These are phyloP conservation scores for Panulirus ornatus DNA, from an alignment of 1,140 invertebrate genomes.

Conservation along the genomic window DNA sequence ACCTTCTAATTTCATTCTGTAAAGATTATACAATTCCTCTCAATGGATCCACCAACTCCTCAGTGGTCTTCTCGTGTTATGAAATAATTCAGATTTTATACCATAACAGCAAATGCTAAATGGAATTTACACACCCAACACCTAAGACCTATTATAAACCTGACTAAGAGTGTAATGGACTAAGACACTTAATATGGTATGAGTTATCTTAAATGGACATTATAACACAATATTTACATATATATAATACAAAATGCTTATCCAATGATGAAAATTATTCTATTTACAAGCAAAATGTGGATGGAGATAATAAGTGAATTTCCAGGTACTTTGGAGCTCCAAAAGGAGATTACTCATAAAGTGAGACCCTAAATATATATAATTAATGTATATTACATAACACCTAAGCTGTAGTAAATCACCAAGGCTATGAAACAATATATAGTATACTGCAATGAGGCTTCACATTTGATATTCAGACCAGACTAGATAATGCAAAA, in stretches of 20 bases:
- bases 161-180: constrained; percentile 48
- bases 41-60: too few relatives aligned
- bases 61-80: too few relatives aligned
- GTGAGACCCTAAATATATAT: constrained; percentile 48
- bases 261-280: constrained; percentile 54
- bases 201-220: constrained; percentile 44
- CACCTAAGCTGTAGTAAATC: constrained; percentile 13
- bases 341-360: constrained; percentile 23
- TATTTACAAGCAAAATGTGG: constrained; percentile 63
- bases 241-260: constrained; percentile 50
- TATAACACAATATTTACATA: constrained; percentile 55
- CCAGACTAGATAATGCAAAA: constrained; percentile 47
- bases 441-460: constrained; percentile 30
- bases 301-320: constrained; percentile 66
- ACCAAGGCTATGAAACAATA: constrained; percentile 24
- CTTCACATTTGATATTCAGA: constrained; percentile 31
- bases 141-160: constrained; percentile 27
- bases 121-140: constrained; percentile 31
- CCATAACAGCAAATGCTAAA: background rate
- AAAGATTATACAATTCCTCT: background rate
- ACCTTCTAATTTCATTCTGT: background rate
- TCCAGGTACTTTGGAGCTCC: constrained; percentile 62
- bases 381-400: constrained; percentile 23
- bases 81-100: background rate
- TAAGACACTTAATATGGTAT: constrained; percentile 68